Evolutionary conservation across 2,113 vertebrate genomes (phyloP), one percentile per base, ranked within the genome.

Genomic region (Passer montanus): DNA sequence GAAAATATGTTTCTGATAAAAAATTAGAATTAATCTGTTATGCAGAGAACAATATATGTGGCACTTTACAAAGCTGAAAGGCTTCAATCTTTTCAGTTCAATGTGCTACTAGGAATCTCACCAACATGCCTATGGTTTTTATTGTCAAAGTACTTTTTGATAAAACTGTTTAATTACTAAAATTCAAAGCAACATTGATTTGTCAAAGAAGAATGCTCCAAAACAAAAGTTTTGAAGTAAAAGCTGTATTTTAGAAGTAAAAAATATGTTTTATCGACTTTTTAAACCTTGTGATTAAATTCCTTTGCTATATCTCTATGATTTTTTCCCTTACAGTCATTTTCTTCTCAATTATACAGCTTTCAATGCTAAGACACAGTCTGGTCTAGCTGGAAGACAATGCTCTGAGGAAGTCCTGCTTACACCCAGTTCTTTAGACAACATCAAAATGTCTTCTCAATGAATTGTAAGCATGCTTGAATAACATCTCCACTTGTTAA

Each of bases 61-160:
- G 2, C 19, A 33, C 14, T 89, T 88, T 68, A 62, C 26, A 84
- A 96, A 59, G 33, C 30, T 79, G 26, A 72, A 50, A 1, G 1
- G 3, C 58, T 56, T 33, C 11, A 7, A 1, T 82, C 70, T 90
- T 74, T 89, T 39, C 35, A 62, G 37, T 83, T 95, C 70, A 46
- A 14, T 49, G 11, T 84, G 30, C 55, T 75, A 35, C 30, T 41
- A 2, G 33, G 49, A 64, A 86, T 91, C 41, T 92, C 75, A 79
- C 11, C 22, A 89, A 59, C 3, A 10, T 81, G 44, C 21, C 85
- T 52, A 56, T 69, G 59, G 6, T 72, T 95, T 92, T 95, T 93
- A 84, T 89, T 87, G 87, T 86, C 78, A 77, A 92, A 24, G 4
- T 85, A 47, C 90, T 94, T 96, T 41, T 69, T 50, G 86, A n/a